These are phyloP conservation scores for Cossypha heuglini DNA, from an alignment of 2,797 vertebrate genomes.

Conservation along the genomic window DNA sequence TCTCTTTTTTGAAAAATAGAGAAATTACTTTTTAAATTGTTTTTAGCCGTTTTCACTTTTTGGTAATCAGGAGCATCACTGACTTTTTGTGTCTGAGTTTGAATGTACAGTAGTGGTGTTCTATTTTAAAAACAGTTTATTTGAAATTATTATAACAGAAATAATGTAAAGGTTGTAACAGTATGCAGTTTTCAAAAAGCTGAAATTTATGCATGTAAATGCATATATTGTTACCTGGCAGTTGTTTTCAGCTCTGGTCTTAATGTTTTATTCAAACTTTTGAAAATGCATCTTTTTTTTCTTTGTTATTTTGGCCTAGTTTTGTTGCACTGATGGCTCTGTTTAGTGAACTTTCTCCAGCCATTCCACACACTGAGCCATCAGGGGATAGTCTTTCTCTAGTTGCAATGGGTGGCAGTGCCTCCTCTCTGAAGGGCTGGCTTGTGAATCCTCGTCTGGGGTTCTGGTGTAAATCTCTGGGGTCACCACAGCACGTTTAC, in stretches of 20 bases:
- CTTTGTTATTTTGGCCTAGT: not conserved
- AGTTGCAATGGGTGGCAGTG: conserved; percentile 11
- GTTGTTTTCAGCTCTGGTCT: not conserved
- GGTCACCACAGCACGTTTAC: conserved; percentile 14
- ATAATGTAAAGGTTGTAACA: not conserved
- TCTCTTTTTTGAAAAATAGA: not conserved
- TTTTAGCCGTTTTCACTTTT: not conserved
- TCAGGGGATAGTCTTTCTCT: conserved; percentile 32
- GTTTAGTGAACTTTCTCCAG: conserved; percentile 47
- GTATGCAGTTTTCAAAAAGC: not conserved
- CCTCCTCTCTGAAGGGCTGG: conserved; percentile 44
- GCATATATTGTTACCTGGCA: not conserved
- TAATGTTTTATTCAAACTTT: not conserved
- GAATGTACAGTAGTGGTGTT: not conserved
- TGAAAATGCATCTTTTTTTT: not conserved
- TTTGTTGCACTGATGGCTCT: not conserved
- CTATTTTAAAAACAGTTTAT: not conserved
- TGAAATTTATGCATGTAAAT: not conserved
- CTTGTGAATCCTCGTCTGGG: conserved; percentile 52
- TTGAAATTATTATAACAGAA: not conserved
- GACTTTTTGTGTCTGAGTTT: not conserved
- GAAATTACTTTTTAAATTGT: not conserved
- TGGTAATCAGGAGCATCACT: not conserved
- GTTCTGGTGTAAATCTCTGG: conserved; percentile 52
- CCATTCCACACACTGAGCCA: conserved; percentile 15